Conservation (phyloP, 1,140 invertebrate genomes). For the Hyles vespertilio region DNA sequence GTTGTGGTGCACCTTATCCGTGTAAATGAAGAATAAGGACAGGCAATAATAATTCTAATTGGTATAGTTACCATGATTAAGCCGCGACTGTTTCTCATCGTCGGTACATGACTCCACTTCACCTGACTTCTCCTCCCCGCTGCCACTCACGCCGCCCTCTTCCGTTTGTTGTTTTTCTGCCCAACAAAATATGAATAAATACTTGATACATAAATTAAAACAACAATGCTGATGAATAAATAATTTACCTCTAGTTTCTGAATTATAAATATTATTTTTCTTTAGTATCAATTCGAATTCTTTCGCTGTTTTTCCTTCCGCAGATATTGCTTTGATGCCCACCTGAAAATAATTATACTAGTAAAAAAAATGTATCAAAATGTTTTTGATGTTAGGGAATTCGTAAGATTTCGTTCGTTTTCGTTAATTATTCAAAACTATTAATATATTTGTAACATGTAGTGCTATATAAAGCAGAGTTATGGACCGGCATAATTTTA, state of each 20-base stretch:
- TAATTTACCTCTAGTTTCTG: conserved; percentile 39
- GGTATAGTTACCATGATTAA: conserved; percentile 45
- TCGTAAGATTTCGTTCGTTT: too few species aligned
- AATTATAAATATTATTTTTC: conserved; percentile 58
- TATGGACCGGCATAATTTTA: too few species aligned
- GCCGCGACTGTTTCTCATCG: conserved; percentile 58
- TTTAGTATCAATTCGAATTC: conserved; percentile 69
- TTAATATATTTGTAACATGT: too few species aligned
- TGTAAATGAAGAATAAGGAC: background rate
- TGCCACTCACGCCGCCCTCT: conserved; percentile 40
- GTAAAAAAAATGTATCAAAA: too few species aligned
- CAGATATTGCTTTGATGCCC: conserved; percentile 61
- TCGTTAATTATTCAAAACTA: too few species aligned
- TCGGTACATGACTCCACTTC: conserved; percentile 56
- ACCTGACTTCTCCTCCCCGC: conserved; percentile 49
- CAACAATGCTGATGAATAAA: background rate
- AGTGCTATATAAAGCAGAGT: too few species aligned
- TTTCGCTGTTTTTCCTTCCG: conserved; percentile 65
- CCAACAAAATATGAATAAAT: conserved; percentile 4
- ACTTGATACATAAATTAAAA: background rate
- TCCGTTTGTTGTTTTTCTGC: conserved; percentile 54
- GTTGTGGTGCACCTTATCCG: too few species aligned
- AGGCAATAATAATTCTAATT: background rate
- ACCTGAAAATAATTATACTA: conserved; percentile 39
- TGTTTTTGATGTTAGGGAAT: too few species aligned